Base-by-base conservation (phyloP, 2,113 vertebrate species). In the Etheostoma spectabile region DNA sequence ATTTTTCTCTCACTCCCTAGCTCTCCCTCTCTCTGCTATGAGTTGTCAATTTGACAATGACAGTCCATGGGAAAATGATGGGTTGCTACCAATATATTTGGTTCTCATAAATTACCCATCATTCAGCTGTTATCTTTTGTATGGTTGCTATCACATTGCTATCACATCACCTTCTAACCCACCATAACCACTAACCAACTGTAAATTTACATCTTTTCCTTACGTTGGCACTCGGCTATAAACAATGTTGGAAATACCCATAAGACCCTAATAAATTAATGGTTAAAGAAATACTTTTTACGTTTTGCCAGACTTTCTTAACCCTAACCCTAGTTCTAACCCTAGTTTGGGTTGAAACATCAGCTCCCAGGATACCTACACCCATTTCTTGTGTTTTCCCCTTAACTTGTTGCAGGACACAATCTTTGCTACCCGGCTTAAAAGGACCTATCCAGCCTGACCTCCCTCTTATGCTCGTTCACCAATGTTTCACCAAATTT, bases 101-200 rank as follows among this genome's bases (percentile, higher is more conserved):
- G 74, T 79, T 88, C 75, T 85, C 83, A 88, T 89, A 86, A 92
- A 90, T 89, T 73, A 62, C 56, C 83, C 42, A 86, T 82, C 72
- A 48, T 73, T 88, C 66, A 75, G 68, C 56, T 65, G 63, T 86
- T 84, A 85, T 89, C 90, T 42, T 11, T 42, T 42, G 38, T 80
- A 89, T 45, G 59, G 22, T 69, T 78, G n/a, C n/a, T n/a, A n/a
- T n/a, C n/a, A 62, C 48, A 49, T 19, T 22, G 45, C 66, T 27
- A 21, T 64, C 45, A 75, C 67, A 57, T 63, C 12, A 16, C 7
- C 46, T 56, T 57, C 49, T 16, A 4, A 74, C 22, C 30, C 49
- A n/a, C 22, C 8, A 19, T 21, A 21, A 42, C 35, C 35, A 18
- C 27, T 53, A 24, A 30, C 51, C 57, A 42, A 30, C 49, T 61